Evolutionary conservation across 2,113 vertebrate species (phyloP).

Genomic region (Nesospiza acunhae): DNA sequence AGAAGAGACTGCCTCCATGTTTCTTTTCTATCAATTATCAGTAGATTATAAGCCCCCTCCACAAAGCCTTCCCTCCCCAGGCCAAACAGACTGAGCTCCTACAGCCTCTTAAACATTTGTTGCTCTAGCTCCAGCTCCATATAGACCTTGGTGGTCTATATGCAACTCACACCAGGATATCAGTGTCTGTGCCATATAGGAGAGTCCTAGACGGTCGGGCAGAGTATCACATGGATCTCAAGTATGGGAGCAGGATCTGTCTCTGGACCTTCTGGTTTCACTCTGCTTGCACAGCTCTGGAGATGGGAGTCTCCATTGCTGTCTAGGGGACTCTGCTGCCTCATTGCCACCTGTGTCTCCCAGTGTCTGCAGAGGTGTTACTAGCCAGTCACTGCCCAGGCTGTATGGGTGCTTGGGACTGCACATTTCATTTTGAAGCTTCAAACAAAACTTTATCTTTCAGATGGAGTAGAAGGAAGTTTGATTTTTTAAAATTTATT

Average conservation of each 20-base stretch:
- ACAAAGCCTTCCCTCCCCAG: neutral
- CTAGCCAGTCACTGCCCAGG: neutral
- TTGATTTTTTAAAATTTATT: neutral
- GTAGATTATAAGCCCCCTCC: accelerated
- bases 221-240: neutral
- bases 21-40: neutral
- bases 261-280: neutral
- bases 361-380: neutral
- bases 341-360: accelerated
- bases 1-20: neutral
- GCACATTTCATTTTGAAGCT: neutral
- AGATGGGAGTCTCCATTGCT: neutral
- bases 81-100: neutral
- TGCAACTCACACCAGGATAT: neutral
- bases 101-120: neutral
- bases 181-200: neutral
- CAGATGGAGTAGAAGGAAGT: neutral
- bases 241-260: neutral
- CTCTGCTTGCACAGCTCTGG: accelerated
- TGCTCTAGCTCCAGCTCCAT: neutral
- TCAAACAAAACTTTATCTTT: neutral
- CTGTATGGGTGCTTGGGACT: neutral
- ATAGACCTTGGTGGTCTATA: accelerated
- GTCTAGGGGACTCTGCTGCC: neutral
- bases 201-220: neutral